Conservation (phyloP, 2,888 invertebrate species). For the Heteromurus nitidus region DNA sequence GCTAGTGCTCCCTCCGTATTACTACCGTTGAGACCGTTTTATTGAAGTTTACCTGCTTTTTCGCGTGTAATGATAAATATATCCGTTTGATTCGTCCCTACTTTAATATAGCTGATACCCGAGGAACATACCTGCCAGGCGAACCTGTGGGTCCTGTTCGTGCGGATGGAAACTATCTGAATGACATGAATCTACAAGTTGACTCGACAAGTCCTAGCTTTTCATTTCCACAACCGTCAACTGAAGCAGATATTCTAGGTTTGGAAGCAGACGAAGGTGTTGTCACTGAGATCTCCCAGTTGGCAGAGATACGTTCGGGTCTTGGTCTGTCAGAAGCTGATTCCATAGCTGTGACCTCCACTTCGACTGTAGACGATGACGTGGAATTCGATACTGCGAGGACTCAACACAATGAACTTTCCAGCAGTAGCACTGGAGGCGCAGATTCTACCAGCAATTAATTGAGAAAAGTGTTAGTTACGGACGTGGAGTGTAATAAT, state of each 20-base stretch:
- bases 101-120: constrained; percentile 36
- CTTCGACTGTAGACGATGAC: constrained; percentile 23
- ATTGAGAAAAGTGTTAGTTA: neutral
- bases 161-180: constrained; percentile 29
- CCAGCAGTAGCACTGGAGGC: constrained; percentile 40
- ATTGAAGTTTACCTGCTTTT: too few relatives aligned
- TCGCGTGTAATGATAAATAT: too few relatives aligned
- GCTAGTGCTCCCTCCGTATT: too few relatives aligned
- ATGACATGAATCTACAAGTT: constrained; percentile 48
- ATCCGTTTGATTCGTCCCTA: neutral
- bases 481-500: neutral
- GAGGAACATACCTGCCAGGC: constrained; percentile 48
- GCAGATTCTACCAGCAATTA: constrained; percentile 54
- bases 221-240: constrained; percentile 41
- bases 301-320: constrained; percentile 33
- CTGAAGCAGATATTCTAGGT: constrained; percentile 28
- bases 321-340: constrained; percentile 41
- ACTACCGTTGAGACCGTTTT: too few relatives aligned
- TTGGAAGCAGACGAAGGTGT: constrained; percentile 55
- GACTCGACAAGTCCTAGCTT: constrained; percentile 52
- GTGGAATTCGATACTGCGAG: neutral
- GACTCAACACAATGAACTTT: constrained; percentile 16
- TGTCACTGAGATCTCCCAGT: constrained; percentile 24
- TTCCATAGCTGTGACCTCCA: constrained; percentile 30
- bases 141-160: constrained; percentile 47